Evolutionary conservation across 2,113 vertebrate species (phyloP), one percentile per base, ranked within the genome.

Genomic region (Catharus fuscescens): DNA sequence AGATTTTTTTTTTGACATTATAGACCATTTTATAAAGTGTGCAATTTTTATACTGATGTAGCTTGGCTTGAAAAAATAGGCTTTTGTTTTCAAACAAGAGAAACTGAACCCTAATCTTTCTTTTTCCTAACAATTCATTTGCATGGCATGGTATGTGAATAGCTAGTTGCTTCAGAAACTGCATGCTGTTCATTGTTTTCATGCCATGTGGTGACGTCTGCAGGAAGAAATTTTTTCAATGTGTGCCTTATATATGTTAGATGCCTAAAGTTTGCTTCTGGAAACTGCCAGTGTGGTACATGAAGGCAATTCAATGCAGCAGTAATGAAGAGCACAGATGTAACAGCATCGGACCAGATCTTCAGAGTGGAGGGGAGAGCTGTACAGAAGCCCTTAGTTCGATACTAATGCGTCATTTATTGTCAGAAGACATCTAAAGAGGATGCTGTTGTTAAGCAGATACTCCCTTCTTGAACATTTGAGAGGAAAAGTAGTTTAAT

Each of bases 31-130:
- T 84, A 83, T 79, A 87, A 79, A 61, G 71, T 2, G 0, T 56
- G 42, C 62, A 64, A 32, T 89, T 93, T 52, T 84, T 76, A 36
- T 62, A 24, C 60, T 64, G 21, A 15, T 56, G 56, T 56, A 73
- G 45, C 34, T 70, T 83, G 28, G 65, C 8, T 61, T 89, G 71
- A 54, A 70, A 91, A 79, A 91, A 60, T 47, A 72, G 32, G 44
- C 8, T 92, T 94, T 94, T 95, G 64, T 92, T 95, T 97, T 74
- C 86, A 73, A 78, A 60, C 72, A 80, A 83, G 88, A 92, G 80
- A 78, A 90, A 48, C 20, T 0, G 3, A 88, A 28, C 60, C 56
- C 52, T 88, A 40, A 86, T 83, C 88, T 74, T 56, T 53, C 79
- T 93, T 94, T 86, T 83, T 90, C 64, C 69, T 38, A 25, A 62